Percentiles rank a stretch among this genome's conserved stretches.
phyloP scores from a whole-genome alignment of 2,113 vertebrate genomes.

The Ptilorrhoa leucosticta region DNA sequence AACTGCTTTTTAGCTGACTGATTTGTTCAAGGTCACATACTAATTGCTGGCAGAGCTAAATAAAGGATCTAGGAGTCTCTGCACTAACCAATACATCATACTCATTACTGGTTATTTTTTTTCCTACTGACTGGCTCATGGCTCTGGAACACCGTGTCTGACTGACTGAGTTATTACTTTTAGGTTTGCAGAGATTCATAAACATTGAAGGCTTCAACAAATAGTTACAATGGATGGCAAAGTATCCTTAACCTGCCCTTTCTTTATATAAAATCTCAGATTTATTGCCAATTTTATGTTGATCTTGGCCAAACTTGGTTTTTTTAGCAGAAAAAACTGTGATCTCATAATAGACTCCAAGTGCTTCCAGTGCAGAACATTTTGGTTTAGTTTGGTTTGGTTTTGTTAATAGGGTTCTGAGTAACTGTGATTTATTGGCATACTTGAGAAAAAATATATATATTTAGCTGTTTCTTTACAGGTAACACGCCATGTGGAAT shows the following conservation, averaged over 20 bases:
- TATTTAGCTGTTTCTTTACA: constrained; percentile 16
- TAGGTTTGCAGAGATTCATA: constrained; percentile 1
- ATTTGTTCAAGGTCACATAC: constrained; percentile 27
- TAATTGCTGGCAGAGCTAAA: constrained; percentile 26
- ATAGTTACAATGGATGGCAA: neutral
- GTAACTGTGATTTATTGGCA: constrained; percentile 37
- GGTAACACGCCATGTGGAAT: neutral
- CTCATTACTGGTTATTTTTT: constrained; percentile 1
- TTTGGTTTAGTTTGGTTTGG: neutral
- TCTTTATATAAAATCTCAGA: constrained; percentile 14
- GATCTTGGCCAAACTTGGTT: neutral
- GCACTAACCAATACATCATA: neutral
- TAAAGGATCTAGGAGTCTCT: neutral
- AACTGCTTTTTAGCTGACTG: neutral
- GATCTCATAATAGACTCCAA: neutral
- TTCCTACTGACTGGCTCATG: neutral
- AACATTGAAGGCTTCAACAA: neutral
- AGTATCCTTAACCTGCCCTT: constrained; percentile 21
- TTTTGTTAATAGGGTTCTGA: neutral
- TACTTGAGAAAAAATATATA: neutral
- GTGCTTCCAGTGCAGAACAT: neutral
- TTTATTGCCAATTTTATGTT: neutral
- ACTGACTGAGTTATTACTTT: neutral
- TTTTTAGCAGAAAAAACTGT: neutral
- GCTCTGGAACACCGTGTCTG: neutral